These are phyloP conservation scores for Diloba caeruleocephala DNA, from an alignment of 2,888 invertebrate species.

Conservation along the genomic window DNA sequence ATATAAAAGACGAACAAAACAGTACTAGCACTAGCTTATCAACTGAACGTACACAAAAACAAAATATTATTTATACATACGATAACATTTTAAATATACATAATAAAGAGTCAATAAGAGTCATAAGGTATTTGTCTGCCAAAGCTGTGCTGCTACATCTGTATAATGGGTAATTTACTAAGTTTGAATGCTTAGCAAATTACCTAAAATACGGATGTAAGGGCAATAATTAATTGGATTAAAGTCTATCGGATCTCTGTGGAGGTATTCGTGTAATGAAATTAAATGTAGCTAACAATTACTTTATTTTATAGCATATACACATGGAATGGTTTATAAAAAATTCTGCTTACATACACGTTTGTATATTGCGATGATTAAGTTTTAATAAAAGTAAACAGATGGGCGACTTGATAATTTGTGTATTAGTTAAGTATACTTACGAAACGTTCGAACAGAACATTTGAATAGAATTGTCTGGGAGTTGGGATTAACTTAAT, in stretches of 20 bases:
- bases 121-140: slow-evolving; percentile 9
- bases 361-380: too few species aligned
- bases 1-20: slow-evolving; percentile 47
- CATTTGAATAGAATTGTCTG: slow-evolving; percentile 13
- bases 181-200: slow-evolving; percentile 26
- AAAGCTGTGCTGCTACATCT: too few species aligned
- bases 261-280: slow-evolving; percentile 43
- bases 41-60: slow-evolving; percentile 14
- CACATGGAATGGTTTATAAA: slow-evolving; percentile 18
- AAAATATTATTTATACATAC: slow-evolving; percentile 7
- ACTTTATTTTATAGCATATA: slow-evolving; percentile 33
- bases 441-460: slow-evolving; percentile 27
- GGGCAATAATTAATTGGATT: slow-evolving; percentile 55
- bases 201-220: slow-evolving; percentile 34
- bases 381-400: too few species aligned
- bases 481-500: slow-evolving; percentile 25
- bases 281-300: slow-evolving; percentile 49
- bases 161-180: too few species aligned
- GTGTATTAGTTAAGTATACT: slow-evolving; percentile 23
- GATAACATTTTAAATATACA: slow-evolving; percentile 25
- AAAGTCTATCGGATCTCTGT: slow-evolving; percentile 33
- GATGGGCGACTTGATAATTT: not conserved
- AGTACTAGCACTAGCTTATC: slow-evolving; percentile 42
- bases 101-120: slow-evolving; percentile 16
- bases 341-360: too few species aligned